Evolutionary conservation across 2,113 vertebrate species (phyloP).

Genomic region (Progne subis): DNA sequence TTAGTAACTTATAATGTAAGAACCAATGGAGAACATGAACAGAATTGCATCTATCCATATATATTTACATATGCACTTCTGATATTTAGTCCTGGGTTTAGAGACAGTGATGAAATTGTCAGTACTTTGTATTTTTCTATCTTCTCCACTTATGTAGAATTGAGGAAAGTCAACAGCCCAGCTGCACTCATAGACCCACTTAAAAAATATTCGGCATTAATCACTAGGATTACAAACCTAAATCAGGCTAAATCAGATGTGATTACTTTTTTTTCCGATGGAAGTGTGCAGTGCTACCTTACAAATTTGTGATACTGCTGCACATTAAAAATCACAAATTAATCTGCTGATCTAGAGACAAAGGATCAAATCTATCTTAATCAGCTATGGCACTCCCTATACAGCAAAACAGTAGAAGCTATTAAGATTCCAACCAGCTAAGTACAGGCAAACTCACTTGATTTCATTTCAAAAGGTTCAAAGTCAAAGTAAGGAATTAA

Average conservation of each 20-base stretch:
- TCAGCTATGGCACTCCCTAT: background rate
- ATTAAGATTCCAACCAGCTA: background rate
- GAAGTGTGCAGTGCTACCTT: background rate
- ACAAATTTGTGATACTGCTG: background rate
- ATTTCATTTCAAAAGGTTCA: background rate
- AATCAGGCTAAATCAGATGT: background rate
- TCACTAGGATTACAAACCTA: background rate
- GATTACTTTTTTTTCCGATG: background rate
- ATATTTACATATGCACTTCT: background rate
- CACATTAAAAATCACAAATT: background rate
- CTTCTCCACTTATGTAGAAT: background rate
- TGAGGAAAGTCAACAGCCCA: background rate
- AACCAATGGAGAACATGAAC: background rate
- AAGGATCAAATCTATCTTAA: background rate
- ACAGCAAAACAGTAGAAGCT: background rate
- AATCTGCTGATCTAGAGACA: background rate
- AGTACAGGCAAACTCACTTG: background rate
- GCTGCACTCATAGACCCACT: background rate
- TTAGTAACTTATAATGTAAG: background rate
- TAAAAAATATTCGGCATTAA: background rate
- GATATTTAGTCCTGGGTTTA: background rate
- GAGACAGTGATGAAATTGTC: background rate
- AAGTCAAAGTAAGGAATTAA: background rate
- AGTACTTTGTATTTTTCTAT: background rate
- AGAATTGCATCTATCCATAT: background rate